Evolutionary conservation across 2,113 vertebrate species (phyloP).

Genomic region (Nettapus auritus): DNA sequence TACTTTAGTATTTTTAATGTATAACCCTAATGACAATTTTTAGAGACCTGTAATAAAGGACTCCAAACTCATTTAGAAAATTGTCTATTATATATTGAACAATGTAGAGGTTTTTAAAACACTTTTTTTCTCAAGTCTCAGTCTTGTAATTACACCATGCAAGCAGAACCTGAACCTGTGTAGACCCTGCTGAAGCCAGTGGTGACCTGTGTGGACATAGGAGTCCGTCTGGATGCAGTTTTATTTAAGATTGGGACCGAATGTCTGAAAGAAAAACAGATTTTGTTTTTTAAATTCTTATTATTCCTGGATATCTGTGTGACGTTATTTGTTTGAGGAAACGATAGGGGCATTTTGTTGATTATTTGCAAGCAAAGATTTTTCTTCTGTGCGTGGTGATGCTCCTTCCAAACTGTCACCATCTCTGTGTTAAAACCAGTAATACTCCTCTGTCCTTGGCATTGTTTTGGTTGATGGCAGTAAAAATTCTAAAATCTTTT

Average conservation of each 20-base stretch:
- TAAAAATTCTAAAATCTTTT: background rate
- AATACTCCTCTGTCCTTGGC: background rate
- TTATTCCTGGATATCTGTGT: background rate
- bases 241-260: background rate
- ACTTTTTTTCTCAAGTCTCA: constrained; percentile 22
- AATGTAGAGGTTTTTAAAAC: constrained; percentile 25
- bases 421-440: background rate
- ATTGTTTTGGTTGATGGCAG: background rate
- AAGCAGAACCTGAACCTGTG: background rate
- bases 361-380: background rate
- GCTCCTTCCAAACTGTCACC: background rate
- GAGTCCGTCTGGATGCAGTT: background rate
- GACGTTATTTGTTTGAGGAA: background rate
- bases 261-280: background rate
- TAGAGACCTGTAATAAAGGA: constrained; percentile 75
- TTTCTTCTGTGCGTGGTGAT: background rate
- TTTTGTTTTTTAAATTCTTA: constrained; percentile 47
- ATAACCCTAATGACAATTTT: constrained; percentile 75
- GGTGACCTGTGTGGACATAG: background rate
- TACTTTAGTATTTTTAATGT: constrained; percentile 75
- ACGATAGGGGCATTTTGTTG: background rate
- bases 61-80: constrained; percentile 74
- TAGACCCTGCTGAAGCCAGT: constrained; percentile 31
- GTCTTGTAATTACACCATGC: background rate
- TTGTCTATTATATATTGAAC: constrained; percentile 61